Evolutionary conservation across 2,888 invertebrate genomes (phyloP), one percentile per base, ranked within the genome.

Genomic region (Protodeltote pygarga): DNA sequence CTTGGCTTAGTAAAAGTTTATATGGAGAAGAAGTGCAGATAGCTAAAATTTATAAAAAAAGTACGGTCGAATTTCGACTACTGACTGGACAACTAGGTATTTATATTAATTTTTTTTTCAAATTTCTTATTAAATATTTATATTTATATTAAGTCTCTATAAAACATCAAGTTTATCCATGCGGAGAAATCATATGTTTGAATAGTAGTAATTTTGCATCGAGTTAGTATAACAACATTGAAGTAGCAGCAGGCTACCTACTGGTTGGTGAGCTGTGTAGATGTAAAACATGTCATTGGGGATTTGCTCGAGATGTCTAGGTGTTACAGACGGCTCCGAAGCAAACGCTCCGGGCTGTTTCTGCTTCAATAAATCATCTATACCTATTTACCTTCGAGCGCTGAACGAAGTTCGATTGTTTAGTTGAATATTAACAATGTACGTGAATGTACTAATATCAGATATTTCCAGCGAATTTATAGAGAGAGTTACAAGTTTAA

Each of bases 271-370:
- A 69, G 60, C 66, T 54, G 65, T 57, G 63, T 49, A 59, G 41
- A 70, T 64, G 45, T 64, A 66, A 70, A 65, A 69, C 71, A 71
- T 68, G 69, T 73, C 78, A 65, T 64, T 31, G 48, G 65, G 74
- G 67, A 65, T 75, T 75, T 71, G 61, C 69, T 68, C 65, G 67
- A 72, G 71, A 69, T 66, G 66, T 66, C 60, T 70, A 63, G 61
- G 57, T 59, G 68, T 64, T 52, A 53, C 53, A 39, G 57, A 49
- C 53, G 33, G 25, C 33, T 33, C 19, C 32, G 24, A 29, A 19
- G 41, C 11, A 34, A 28, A 28, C 34, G 61, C 65, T 47, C 55
- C 37, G 42, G 42, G 57, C 55, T 59, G 47, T 67, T 64, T 68
- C 61, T 60, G 48, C 50, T 60, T 61, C 54, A 45, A 55, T 50